Evolutionary conservation across 2,797 vertebrate genomes (phyloP).

Genomic region (Sylvia borin): DNA sequence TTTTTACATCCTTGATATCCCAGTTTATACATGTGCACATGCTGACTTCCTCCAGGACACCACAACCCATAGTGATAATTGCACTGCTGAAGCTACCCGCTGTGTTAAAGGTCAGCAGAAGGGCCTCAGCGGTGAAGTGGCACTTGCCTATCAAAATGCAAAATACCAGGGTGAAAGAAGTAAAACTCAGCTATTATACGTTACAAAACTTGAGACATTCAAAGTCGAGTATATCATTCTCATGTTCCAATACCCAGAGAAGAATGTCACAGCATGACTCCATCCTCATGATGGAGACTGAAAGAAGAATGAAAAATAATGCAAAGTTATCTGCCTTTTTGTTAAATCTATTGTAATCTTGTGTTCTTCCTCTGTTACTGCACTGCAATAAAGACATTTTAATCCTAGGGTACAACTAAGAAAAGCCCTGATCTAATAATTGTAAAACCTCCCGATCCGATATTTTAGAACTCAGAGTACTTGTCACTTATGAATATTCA

Average conservation of each 20-base stretch:
- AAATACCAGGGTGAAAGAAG: conserved; percentile 68
- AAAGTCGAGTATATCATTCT: conserved; percentile 74
- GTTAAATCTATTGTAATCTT: conserved; percentile 74
- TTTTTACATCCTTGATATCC: conserved; percentile 29
- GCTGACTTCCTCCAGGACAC: conserved; percentile 58
- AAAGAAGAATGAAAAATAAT: conserved; percentile 79
- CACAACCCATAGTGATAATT: conserved; percentile 51
- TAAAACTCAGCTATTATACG: conserved; percentile 73
- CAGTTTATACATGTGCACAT: background rate
- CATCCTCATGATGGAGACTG: conserved; percentile 64
- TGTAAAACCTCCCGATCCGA: conserved; percentile 34
- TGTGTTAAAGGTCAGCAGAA: conserved; percentile 67
- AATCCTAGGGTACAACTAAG: conserved; percentile 57
- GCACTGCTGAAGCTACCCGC: conserved; percentile 11
- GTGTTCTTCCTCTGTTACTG: conserved; percentile 63
- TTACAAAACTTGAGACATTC: conserved; percentile 73
- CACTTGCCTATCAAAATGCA: conserved; percentile 74
- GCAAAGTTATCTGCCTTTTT: conserved; percentile 77
- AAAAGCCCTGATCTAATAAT: conserved; percentile 71
- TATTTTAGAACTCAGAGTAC: conserved; percentile 49
- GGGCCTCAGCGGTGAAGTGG: conserved; percentile 64
- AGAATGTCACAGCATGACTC: conserved; percentile 78
- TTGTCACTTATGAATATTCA: conserved; percentile 67
- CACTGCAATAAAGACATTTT: conserved; percentile 69
- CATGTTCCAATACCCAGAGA: conserved; percentile 74